Base-by-base conservation (phyloP, 2,888 invertebrate genomes). In the Leptothorax acervorum region DNA sequence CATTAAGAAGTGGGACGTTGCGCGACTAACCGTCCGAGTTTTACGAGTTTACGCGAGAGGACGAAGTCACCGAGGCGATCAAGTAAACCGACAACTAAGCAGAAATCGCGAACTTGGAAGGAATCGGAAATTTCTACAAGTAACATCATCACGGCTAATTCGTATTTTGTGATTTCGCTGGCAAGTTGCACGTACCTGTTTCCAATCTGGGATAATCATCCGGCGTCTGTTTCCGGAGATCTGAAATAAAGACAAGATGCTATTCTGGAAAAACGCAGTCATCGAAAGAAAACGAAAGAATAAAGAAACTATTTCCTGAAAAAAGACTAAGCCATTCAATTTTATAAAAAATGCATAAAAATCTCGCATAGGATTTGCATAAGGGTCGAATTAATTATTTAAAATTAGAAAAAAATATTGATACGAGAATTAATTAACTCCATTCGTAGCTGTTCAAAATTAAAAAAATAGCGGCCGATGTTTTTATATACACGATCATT, bases 171-270 rank as follows among this genome's bases (percentile, higher is more conserved):
- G 28, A 48, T 62, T 23, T 23, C 23, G 4, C 12, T 31, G 42
- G 8, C 5, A 11, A 39, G 23, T 51, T 51, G 28, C 48, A 92
- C 93, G 83, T 94, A 95, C 95, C 95, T 92, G 94, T 93, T 88
- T 95, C 95, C 81, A 95, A 83, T 85, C 94, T 93, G 12, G 94
- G 94, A 87, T 92, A 94, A 84, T 95, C 95, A 86, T 93, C 94
- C 90, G 91, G 91, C 48, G 92, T 90, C 90, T 94, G 95, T 87
- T 95, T 94, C 84, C 94, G 91, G 84, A 94, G 94, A 92, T 95
- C 95, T 94, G 93, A 85, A 90, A 90, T 70, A 79, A 81, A 65
- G 66, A 88, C 42, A n/a, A 53, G n/a, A 31, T 48, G 18, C 23
- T 39, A 23, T 57, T 79, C 15, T 39, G 42, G 42, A 65, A 55